These are phyloP conservation scores for Aradus depressus DNA, from an alignment of 2,888 invertebrate species.

Conservation along the genomic window DNA sequence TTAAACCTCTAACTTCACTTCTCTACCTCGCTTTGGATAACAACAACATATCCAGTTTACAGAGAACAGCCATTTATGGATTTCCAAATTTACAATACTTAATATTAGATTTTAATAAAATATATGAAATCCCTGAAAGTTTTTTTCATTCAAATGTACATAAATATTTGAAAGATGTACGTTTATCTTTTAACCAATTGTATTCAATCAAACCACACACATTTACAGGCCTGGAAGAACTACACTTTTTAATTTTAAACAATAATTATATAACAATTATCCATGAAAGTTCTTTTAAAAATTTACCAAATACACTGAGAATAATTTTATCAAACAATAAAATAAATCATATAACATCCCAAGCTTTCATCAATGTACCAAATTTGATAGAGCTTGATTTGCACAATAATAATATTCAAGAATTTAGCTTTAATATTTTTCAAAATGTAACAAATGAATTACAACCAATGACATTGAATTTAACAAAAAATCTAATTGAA, in stretches of 20 bases:
- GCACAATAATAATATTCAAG: slow-evolving; percentile 62
- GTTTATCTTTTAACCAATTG: slow-evolving; percentile 71
- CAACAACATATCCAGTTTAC: slow-evolving; percentile 66
- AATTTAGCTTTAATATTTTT: slow-evolving; percentile 55
- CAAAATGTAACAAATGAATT: slow-evolving; percentile 54
- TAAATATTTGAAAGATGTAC: slow-evolving; percentile 62
- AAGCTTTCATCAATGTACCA: slow-evolving; percentile 63
- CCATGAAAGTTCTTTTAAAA: slow-evolving; percentile 58
- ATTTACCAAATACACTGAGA: slow-evolving; percentile 65
- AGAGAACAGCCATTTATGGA: slow-evolving; percentile 54
- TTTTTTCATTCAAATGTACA: slow-evolving; percentile 59
- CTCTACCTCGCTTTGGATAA: slow-evolving; percentile 78
- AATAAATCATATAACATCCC: slow-evolving; percentile 57
- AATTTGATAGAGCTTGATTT: slow-evolving; percentile 66
- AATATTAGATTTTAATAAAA: slow-evolving; percentile 74
- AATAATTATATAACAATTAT: slow-evolving; percentile 63
- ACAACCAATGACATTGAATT: slow-evolving; percentile 58
- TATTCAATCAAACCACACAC: slow-evolving; percentile 54
- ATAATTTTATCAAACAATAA: slow-evolving; percentile 74
- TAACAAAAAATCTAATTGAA: slow-evolving; percentile 57
- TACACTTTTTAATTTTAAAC: slow-evolving; percentile 65
- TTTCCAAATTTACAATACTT: slow-evolving; percentile 63
- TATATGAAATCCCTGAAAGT: slow-evolving; percentile 55
- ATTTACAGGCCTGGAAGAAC: slow-evolving; percentile 57
- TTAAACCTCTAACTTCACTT: slow-evolving; percentile 61